phyloP scores from a whole-genome alignment of 2,113 vertebrate species.

The Pomatostomus ruficeps region DNA sequence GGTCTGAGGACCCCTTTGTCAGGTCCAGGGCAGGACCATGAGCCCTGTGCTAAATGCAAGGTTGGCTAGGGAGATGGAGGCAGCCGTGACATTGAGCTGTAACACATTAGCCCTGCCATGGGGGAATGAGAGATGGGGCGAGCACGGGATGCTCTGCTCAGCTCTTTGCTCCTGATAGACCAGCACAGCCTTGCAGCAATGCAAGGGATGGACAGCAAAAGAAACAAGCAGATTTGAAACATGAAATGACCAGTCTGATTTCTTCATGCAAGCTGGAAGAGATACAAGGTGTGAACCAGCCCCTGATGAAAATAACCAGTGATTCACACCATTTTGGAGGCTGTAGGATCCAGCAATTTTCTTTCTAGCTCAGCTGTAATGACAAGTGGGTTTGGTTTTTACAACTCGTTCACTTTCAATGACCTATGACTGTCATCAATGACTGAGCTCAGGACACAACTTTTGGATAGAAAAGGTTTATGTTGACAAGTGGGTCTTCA shows the following conservation, averaged over 20 bases:
- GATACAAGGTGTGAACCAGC: background rate
- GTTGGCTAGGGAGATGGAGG: background rate
- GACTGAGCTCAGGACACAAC: background rate
- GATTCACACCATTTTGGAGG: background rate
- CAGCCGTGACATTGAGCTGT: accelerated
- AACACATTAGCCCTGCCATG: accelerated
- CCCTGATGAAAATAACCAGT: background rate
- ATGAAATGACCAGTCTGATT: background rate
- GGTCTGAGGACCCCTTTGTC: background rate
- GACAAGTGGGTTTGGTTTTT: background rate
- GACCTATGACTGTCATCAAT: background rate
- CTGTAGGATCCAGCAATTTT: background rate
- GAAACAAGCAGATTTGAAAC: background rate
- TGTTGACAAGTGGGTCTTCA: background rate
- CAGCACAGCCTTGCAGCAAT: background rate
- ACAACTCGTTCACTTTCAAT: background rate
- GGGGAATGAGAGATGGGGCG: background rate
- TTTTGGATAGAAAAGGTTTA: background rate
- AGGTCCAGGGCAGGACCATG: background rate
- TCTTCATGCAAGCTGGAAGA: background rate
- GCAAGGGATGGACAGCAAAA: background rate
- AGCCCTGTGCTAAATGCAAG: background rate
- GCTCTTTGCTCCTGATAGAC: background rate
- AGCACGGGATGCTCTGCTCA: background rate
- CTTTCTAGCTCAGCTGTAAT: background rate